Base-by-base conservation (phyloP, 2,797 vertebrate genomes). In the Morus bassanus region DNA sequence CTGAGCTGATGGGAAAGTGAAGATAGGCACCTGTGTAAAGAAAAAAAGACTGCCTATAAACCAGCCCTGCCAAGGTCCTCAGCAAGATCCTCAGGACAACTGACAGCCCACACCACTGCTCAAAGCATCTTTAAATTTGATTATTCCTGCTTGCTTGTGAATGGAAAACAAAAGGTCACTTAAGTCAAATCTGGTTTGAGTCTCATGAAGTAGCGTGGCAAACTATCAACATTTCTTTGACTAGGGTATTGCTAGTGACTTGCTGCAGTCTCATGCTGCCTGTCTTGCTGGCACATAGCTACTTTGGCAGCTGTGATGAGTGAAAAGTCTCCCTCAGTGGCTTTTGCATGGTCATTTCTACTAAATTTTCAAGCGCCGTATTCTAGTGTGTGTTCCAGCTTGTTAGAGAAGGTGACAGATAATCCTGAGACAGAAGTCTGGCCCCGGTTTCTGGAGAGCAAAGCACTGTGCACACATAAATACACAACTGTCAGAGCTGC, bases 351-450 rank as follows among this genome's bases (percentile, higher is more conserved):
- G 78, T 65, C 2, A 0, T 89, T 90, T 57, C 63, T 76, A 65
- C 65, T 50, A 63, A 68, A 74, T 92, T 77, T 70, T 56, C 0
- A 1, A 63, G 53, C 0, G 0, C 27, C 4, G 1, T 59, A 69
- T 41, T 72, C 50, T n/a, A 48, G 16, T 11, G 33, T 37, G 64
- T 80, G 61, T 82, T 83, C 46, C 60, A 89, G 39, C 72, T 77
- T 74, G 75, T 85, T 85, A 72, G 53, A 65, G 70, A 67, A 95
- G 82, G 74, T 91, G 80, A 92, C 37, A 56, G 37, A 82, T 89
- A 81, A 93, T 61, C n/a, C 72, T 33, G 30, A 80, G 69, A 43
- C 54, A 86, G 74, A 77, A 86, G 61, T 28, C 82, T 95, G 87
- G 64, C 57, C 54, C 33, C 0, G 0, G 2, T 39, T 93, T 91